Percentiles rank a stretch among this genome's conserved stretches.
phyloP scores from a whole-genome alignment of 2,888 invertebrate species.

The Anticlea derivata region DNA sequence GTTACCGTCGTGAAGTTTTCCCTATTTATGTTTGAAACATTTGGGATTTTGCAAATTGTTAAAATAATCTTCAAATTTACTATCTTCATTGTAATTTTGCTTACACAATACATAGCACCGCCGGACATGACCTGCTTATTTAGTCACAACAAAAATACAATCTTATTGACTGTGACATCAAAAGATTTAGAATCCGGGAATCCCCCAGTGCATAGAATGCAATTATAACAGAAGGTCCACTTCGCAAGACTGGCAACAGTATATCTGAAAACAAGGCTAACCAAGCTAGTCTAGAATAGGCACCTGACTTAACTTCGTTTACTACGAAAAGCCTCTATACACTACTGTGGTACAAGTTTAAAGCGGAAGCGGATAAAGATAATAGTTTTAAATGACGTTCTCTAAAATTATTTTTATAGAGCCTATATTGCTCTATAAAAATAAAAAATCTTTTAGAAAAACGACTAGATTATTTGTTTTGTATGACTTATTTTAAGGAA shows the following conservation, averaged over 20 bases:
- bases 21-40: too few relatives aligned
- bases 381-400: too few relatives aligned
- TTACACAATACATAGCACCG: too few relatives aligned
- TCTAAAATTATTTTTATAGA: too few relatives aligned
- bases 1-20: too few relatives aligned
- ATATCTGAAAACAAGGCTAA: constrained; percentile 58
- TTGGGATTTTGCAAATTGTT: too few relatives aligned
- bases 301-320: constrained; percentile 72
- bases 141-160: constrained; percentile 17
- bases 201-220: constrained; percentile 29
- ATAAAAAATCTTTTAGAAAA: too few relatives aligned
- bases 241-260: constrained; percentile 29
- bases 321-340: constrained; percentile 57
- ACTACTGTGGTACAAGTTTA: constrained; percentile 36
- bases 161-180: constrained; percentile 19
- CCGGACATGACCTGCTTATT: not conserved
- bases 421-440: too few relatives aligned
- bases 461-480: too few relatives aligned
- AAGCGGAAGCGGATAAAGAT: constrained; percentile 19
- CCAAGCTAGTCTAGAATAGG: constrained; percentile 62
- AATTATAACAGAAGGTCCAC: constrained; percentile 37
- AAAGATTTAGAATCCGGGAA: constrained; percentile 17
- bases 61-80: too few relatives aligned
- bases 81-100: too few relatives aligned
- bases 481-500: too few relatives aligned